Evolutionary conservation across 2,113 vertebrate genomes (phyloP).

Genomic region (Atherinomorus stipes): DNA sequence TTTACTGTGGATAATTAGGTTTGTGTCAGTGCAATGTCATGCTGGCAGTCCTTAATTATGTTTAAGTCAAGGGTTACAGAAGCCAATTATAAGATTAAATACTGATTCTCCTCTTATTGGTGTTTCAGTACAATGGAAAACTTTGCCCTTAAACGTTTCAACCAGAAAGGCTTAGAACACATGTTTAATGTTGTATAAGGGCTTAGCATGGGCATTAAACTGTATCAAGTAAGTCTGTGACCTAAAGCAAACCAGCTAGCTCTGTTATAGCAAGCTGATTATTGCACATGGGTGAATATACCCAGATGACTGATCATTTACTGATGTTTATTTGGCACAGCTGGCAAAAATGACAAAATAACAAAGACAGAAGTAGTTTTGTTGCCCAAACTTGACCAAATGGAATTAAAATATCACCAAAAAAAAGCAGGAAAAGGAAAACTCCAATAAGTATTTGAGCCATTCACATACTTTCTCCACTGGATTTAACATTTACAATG

Average conservation of each 20-base stretch:
- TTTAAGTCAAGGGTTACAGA: neutral
- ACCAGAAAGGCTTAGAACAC: neutral
- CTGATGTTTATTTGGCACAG: too few relatives aligned
- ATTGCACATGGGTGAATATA: too few relatives aligned
- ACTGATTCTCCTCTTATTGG: too few relatives aligned
- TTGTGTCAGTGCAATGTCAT: neutral
- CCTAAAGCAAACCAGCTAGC: too few relatives aligned
- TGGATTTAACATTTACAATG: too few relatives aligned
- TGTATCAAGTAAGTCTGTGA: too few relatives aligned
- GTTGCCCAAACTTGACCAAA: too few relatives aligned
- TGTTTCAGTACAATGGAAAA: neutral
- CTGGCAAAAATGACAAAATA: neutral
- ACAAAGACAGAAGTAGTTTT: neutral
- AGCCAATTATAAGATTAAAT: neutral
- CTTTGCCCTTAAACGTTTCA: neutral
- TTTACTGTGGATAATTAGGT: neutral
- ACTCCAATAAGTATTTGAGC: too few relatives aligned
- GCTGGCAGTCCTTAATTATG: neutral
- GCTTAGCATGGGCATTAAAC: neutral
- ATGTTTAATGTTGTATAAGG: neutral
- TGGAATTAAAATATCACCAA: neutral
- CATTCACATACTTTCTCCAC: too few relatives aligned
- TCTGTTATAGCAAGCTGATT: too few relatives aligned
- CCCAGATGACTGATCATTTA: too few relatives aligned
- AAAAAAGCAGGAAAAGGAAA: neutral